A percentile compares a stretch with the other conserved stretches of the same genome.
Evolutionary conservation across 2,797 vertebrate genomes (phyloP).

Genomic region (Cyprinodon diabolis): DNA sequence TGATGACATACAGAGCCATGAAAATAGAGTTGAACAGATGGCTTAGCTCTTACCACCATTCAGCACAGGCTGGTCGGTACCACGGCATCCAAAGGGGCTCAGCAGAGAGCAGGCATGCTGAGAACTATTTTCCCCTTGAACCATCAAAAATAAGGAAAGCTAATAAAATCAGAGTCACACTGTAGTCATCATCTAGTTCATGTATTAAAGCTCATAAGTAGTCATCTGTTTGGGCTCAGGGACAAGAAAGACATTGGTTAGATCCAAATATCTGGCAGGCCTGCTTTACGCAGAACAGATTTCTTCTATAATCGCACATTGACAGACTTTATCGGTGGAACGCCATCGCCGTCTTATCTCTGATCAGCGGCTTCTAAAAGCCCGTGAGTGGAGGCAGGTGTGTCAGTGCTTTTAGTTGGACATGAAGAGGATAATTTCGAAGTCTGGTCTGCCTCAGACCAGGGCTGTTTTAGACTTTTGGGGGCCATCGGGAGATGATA

Average conservation of each 20-base stretch:
- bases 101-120: conserved; percentile 51
- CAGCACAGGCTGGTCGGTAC: conserved; percentile 70
- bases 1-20: conserved; percentile 67
- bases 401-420: conserved; percentile 33
- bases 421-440: conserved; percentile 26
- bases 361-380: conserved; percentile 35
- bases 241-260: conserved; percentile 48
- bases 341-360: conserved; percentile 36
- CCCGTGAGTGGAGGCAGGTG: conserved; percentile 7
- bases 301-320: conserved; percentile 46
- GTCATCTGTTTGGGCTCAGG: conserved; percentile 37
- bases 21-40: conserved; percentile 83
- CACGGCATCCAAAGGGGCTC: conserved; percentile 59
- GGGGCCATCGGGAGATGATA: conserved; percentile 66
- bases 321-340: conserved; percentile 55
- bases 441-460: conserved; percentile 65
- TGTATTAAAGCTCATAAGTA: conserved; percentile 30
- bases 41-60: conserved; percentile 69
- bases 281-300: conserved; percentile 50
- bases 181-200: conserved; percentile 29
- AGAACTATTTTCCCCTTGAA: conserved; percentile 44
- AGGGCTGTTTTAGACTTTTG: conserved; percentile 63
- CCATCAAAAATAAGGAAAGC: conserved; percentile 56
- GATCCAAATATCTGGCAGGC: conserved; percentile 46
- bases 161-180: conserved; percentile 28